Evolutionary conservation across 1,140 invertebrate species (phyloP), one percentile per base, ranked within the genome.

Genomic region (Doryteuthis pealeii): DNA sequence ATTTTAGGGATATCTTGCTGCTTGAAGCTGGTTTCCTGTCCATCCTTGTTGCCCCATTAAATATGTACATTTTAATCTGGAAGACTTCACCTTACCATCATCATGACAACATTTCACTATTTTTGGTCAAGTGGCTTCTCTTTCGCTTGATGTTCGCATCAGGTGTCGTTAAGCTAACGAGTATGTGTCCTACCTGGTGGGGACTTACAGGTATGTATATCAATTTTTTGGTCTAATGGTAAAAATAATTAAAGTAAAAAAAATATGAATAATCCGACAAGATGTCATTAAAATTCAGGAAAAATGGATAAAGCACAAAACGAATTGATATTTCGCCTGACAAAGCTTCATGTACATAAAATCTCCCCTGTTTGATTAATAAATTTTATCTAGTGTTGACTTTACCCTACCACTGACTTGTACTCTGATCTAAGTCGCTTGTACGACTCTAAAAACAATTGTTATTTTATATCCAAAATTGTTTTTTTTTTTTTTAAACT

Each of bases 171-270:
- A 96, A 95, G 86, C 87, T 96, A 32, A 90, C 90, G n/a, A 93
- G 91, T 83, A 90, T 91, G 14, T 94, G 93, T 85, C 93, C 93
- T 22, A 90, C 91, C 15, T 95, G 94, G 94, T 95, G 94, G 94
- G 91, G 90, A 78, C 90, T 95, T 15, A 91, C 91, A 85, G 93
- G 93, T 94, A 90, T 82, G 76, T 77, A n/a, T n/a, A n/a, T n/a
- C n/a, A n/a, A n/a, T n/a, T n/a, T n/a, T n/a, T n/a, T n/a, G n/a
- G n/a, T n/a, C n/a, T n/a, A n/a, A 54, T n/a, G 3, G n/a, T n/a
- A n/a, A n/a, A n/a, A n/a, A n/a, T n/a, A n/a, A n/a, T n/a, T n/a
- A n/a, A n/a, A n/a, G n/a, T n/a, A n/a, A n/a, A n/a, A n/a, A n/a
- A n/a, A n/a, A n/a, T n/a, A n/a, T 54, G 49, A n/a, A 54, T 14